Conservation (phyloP, 2,888 invertebrate genomes). For the Tetragnatha montana region DNA sequence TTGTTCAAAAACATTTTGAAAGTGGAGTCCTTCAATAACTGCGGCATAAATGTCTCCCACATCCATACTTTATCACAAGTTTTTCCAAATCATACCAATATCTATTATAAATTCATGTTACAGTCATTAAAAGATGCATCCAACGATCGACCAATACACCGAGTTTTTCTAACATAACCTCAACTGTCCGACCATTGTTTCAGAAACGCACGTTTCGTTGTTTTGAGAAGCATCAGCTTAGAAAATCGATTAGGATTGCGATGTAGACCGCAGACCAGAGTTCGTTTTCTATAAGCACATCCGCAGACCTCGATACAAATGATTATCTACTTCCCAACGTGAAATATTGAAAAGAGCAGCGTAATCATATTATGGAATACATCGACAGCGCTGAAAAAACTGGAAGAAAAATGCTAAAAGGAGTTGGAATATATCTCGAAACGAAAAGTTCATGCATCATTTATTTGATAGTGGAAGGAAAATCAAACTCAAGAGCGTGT, state of each 20-base stretch:
- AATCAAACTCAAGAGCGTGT: neutral
- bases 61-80: no score
- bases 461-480: slow-evolving; percentile 12
- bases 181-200: no score
- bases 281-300: neutral
- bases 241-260: neutral
- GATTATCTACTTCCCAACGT: neutral
- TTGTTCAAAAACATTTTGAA: no score
- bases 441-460: slow-evolving; percentile 34
- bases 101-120: no score
- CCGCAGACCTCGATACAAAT: neutral
- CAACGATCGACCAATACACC: no score
- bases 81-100: no score
- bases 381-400: neutral
- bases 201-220: no score
- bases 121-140: no score
- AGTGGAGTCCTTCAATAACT: no score
- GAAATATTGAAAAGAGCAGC: neutral
- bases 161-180: no score
- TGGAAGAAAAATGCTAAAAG: slow-evolving; percentile 11
- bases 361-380: neutral
- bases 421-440: slow-evolving; percentile 9
- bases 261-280: neutral
- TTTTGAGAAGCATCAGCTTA: neutral
- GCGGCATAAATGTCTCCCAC: no score